Evolutionary conservation across 2,888 invertebrate genomes (phyloP), one percentile per base, ranked within the genome.

Genomic region (Monoplex corrugatus): DNA sequence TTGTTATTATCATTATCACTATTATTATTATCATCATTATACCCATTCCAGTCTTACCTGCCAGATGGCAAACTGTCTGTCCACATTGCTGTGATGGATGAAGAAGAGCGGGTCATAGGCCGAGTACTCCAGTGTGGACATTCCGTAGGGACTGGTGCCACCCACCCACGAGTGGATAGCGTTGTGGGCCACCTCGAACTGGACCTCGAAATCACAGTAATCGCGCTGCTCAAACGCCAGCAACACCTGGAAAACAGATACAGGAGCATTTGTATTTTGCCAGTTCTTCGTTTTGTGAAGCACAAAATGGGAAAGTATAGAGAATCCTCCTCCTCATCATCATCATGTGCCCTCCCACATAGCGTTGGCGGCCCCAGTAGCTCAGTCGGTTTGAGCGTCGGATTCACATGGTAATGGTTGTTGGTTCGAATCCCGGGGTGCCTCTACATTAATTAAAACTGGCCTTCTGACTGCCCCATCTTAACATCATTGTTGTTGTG

Each of bases 101-200:
- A 91, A 89, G 89, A 92, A 92, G 83, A 92, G 68, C 2, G 92
- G 92, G 86, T 92, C 92, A 78, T 89, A 92, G 13, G 92, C 91
- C 32, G 91, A 89, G 82, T 87, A 92, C 57, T 91, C 91, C 72
- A 92, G 85, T 8, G 91, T 91, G 38, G 92, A 89, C 92, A 92
- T 91, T 19, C 91, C 91, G 88, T 90, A 90, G 5, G 88, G 86
- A 44, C 89, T 88, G 38, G 50, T 84, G 32, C 92, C 92, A 2
- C 92, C 92, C 6, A 92, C 50, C 83, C 89, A 89, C 57, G 89
- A 90, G 88, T 92, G 92, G 78, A 92, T 87, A 75, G 89, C 91
- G 89, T 92, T 91, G 87, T 92, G 92, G 5, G 89, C 83, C 8
- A 92, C 89, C 87, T 92, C 92, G 68, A 86, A 91, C 90, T 92